Base-by-base conservation (phyloP, 53 echinoderm and acorn worm species). In the Actinopyga echinites region DNA sequence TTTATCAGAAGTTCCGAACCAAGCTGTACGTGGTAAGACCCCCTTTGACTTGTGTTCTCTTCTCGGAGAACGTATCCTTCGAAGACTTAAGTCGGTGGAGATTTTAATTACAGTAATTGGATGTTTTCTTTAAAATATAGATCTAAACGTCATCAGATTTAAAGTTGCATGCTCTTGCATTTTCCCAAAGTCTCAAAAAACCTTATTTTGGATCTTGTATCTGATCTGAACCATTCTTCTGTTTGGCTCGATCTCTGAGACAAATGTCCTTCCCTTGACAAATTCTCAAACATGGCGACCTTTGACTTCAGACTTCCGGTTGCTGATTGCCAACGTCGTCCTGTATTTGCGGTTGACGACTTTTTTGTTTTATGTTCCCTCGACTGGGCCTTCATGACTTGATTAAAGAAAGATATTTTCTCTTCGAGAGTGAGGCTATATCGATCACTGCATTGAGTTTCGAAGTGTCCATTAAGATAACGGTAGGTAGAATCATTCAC, bases 121-220 rank as follows among this genome's bases (percentile, higher is more conserved):
- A 40, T 40, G 40, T 40, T 40, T 8, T 6, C 4, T 6, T 6
- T 40, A 40, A 40, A 40, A 40, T 6, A 40, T 40, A 6, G 40
- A 6, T 40, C 15, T 5, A 49, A 4, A 8, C 49, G 1, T 49
- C 49, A 2, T 15, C 2, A 15, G 13, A 15, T 49, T 49, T 49
- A 49, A 49, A 49, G 9, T 49, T 49, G 49, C 49, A 49, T 49
- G 17, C 49, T 49, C 1, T 75, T 75, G 28, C 75, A 75, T 52
- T 52, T 75, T 29, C 42, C 75, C 1, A 75, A 30, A 25, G 75
- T 75, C 45, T 75, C 75, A 75, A 75, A 75, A 49, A 53, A 75
- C 10, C 30, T 24, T 44, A 75, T 75, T 75, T 75, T 75, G 15
- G 75, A 42, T 75, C 75, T 44, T 23, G 75, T 75, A 45, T 75